Evolutionary conservation across 1,140 invertebrate species (phyloP), one percentile per base, ranked within the genome.

Genomic region (Galleria mellonella): DNA sequence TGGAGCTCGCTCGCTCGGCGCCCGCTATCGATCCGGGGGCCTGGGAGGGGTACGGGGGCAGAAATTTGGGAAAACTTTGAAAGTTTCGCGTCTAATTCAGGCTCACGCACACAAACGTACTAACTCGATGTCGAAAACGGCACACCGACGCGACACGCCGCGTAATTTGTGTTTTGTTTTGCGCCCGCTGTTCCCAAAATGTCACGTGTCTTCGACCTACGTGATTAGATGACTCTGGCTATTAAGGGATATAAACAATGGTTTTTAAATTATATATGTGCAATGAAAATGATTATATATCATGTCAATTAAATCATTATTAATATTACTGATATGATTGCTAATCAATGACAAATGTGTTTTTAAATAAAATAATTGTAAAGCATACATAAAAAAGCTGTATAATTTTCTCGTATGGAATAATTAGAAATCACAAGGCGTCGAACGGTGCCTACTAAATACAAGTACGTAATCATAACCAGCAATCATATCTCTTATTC

Each of bases 51-150:
- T 42, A 44, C 63, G 62, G 72, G 72, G 72, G 74, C 74, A 66
- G 65, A 79, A 85, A 85, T 85, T 85, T 82, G 82, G 82, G 82
- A 85, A 85, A 85, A 85, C 82, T 85, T 85, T 82, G 82, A 85
- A 85, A 85, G 82, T 85, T 85, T 83, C 78, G 70, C 82, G 82
- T 85, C 82, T 85, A 85, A 85, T 85, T 85, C 82, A 85, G 82
- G 82, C 78, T 76, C 78, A 83, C 82, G 76, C 82, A 85, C 82
- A 85, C 81, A 73, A 47, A 30, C 48, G 55, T 47, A 53, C 46
- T 3, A 23, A 23, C 17, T 23, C 17, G 17, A 23, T 23, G 17
- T 23, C 17, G 17, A 23, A 23, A 23, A 23, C 54, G 58, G 63
- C 73, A 75, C 74, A 72, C 76, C 68, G 55, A 29, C 43, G 39